Conservation (phyloP, 1,140 invertebrate species). For the Aplysia californica region DNA sequence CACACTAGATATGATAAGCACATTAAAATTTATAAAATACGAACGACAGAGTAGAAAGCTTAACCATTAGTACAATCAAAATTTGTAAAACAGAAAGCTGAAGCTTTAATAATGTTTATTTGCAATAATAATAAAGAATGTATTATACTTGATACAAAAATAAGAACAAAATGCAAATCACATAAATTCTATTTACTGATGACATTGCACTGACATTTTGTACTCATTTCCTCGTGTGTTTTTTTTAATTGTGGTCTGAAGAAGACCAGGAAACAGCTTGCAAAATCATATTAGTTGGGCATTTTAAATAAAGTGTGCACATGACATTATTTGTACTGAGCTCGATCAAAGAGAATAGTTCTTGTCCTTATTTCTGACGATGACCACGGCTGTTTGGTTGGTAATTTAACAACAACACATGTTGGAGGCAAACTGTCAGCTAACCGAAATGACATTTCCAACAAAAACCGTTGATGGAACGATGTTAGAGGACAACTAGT, state of each 20-base stretch:
- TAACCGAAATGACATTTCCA: no score
- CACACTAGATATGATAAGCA: no score
- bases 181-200: background rate
- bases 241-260: background rate
- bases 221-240: background rate
- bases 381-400: no score
- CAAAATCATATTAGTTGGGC: background rate
- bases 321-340: background rate
- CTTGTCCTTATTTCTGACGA: background rate
- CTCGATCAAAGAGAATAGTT: background rate
- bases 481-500: no score
- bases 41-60: no score
- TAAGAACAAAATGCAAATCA: background rate
- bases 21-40: no score
- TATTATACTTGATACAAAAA: slow-evolving; percentile 11
- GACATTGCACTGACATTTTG: background rate
- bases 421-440: no score
- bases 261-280: background rate
- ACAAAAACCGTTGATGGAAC: no score
- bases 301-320: background rate
- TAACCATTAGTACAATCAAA: no score
- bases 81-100: no score
- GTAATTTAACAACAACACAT: no score
- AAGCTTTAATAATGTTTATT: slow-evolving; percentile 15
- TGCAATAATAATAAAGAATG: slow-evolving; percentile 17